Conservation (phyloP, 2,797 vertebrate species). For the Malacoraja senta region DNA sequence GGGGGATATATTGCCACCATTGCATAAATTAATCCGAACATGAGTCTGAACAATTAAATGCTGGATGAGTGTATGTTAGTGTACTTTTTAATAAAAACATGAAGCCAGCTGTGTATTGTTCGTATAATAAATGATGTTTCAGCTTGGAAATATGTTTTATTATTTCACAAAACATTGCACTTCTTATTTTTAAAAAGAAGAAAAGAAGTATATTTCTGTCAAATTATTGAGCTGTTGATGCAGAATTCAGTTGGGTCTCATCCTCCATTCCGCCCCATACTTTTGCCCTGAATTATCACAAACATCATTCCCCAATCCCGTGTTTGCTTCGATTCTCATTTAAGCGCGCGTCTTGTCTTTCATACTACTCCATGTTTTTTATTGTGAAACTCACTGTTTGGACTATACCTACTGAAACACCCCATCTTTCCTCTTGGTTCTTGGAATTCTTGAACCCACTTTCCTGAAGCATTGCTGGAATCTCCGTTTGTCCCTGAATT, state of each 20-base stretch:
- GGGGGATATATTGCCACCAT: not conserved
- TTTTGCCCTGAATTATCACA: not conserved
- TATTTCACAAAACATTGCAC: not conserved
- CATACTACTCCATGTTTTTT: no score
- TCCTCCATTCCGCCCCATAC: not conserved
- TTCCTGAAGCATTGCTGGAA: not conserved
- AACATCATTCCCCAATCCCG: not conserved
- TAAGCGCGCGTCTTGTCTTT: not conserved
- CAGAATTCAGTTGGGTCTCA: not conserved
- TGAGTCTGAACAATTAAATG: not conserved
- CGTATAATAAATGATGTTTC: slow-evolving; percentile 22
- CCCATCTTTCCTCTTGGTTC: not conserved
- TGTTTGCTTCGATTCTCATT: not conserved
- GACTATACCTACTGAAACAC: not conserved
- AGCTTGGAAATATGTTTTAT: slow-evolving; percentile 31
- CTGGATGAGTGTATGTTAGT: slow-evolving; percentile 9
- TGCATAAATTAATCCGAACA: slow-evolving; percentile 27
- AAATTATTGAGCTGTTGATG: not conserved
- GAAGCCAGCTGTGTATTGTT: slow-evolving; percentile 27
- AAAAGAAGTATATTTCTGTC: not conserved
- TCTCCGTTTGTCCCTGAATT: not conserved
- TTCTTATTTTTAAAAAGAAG: not conserved
- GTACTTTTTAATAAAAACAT: slow-evolving; percentile 37
- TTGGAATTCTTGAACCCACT: not conserved
- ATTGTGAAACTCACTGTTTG: not conserved